These are phyloP conservation scores for Hololepta plana DNA, from an alignment of 2,888 invertebrate species.

Conservation along the genomic window DNA sequence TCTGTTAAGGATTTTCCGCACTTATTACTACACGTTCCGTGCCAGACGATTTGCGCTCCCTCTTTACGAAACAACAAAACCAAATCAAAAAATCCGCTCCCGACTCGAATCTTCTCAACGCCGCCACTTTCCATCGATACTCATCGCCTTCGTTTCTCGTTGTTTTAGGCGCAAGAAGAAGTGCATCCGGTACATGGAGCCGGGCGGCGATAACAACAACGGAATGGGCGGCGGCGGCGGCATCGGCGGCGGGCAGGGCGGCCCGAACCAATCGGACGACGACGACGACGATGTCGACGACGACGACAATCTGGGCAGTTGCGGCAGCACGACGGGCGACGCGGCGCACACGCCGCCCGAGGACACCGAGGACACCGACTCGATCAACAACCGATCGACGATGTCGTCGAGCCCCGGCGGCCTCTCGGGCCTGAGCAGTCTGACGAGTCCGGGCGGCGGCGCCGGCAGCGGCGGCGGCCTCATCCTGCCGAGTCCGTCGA, in stretches of 20 bases:
- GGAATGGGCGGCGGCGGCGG: constrained; percentile 63
- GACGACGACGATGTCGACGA: constrained; percentile 2
- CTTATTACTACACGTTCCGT: no score
- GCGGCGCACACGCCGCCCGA: constrained; percentile 46
- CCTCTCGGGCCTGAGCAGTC: constrained; percentile 45
- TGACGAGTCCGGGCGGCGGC: constrained; percentile 42
- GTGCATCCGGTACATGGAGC: constrained; percentile 90
- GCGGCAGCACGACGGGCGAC: constrained; percentile 10
- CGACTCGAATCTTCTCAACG: constrained; percentile 4
- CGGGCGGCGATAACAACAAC: constrained; percentile 41
- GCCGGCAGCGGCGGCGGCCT: constrained; percentile 40
- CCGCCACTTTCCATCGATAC: constrained; percentile 5
- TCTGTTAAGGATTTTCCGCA: no score
- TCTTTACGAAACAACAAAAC: no score
- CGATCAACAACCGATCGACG: no score
- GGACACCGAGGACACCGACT: constrained; percentile 35
- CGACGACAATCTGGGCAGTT: background rate
- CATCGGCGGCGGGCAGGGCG: constrained; percentile 50
- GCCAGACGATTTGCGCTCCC: no score
- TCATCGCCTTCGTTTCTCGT: no score
- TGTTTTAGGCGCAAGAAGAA: constrained; percentile 85
- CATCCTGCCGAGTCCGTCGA: constrained; percentile 62
- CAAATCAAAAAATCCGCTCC: constrained; percentile 4
- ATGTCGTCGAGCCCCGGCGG: constrained; percentile 42
- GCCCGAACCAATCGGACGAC: constrained; percentile 42